Evolutionary conservation across 1,140 invertebrate species (phyloP), one percentile per base, ranked within the genome.

Genomic region (Hycleus cichorii): DNA sequence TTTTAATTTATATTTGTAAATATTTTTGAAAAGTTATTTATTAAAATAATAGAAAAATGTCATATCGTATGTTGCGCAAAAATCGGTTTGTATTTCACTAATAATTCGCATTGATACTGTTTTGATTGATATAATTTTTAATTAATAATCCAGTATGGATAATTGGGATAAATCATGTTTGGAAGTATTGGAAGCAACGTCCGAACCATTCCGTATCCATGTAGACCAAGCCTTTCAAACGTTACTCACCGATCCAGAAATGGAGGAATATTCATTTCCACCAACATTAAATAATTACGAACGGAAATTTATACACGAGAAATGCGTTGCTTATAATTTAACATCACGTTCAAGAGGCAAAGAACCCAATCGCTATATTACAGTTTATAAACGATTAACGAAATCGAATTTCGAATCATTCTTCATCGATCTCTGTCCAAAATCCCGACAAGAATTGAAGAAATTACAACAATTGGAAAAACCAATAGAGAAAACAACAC

Each of bases 221-320:
- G 63, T 67, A 26, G 66, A 67, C 50, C 42, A 63, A 9, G 63
- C 62, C 32, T 57, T 67, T 42, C 57, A 58, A 39, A 48, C 50
- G 1, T 67, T 67, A 43, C 32, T 67, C 4, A 55, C 49, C 10
- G 53, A 67, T 57, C 54, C 50, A 27, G 59, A 61, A 9, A 43
- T 49, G 27, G 61, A 55, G 39, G 63, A 66, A 57, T 62, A 63
- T 48, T 60, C 61, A 11, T 88, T 88, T 75, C 85, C 86, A 18
- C 81, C 83, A 11, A 83, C 83, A 2, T 79, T 89, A 44, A 83
- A 79, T 39, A 80, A 83, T 8, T 78, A 80, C 49, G 84, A 90
- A 70, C 75, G 88, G 69, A 84, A 82, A 40, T 89, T 87, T 70
- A 79, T 90, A 51, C 88, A 90, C 72, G 72, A 80, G 56, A 72